Conservation (phyloP, 1,140 invertebrate species). For the Saccostrea glomerata region DNA sequence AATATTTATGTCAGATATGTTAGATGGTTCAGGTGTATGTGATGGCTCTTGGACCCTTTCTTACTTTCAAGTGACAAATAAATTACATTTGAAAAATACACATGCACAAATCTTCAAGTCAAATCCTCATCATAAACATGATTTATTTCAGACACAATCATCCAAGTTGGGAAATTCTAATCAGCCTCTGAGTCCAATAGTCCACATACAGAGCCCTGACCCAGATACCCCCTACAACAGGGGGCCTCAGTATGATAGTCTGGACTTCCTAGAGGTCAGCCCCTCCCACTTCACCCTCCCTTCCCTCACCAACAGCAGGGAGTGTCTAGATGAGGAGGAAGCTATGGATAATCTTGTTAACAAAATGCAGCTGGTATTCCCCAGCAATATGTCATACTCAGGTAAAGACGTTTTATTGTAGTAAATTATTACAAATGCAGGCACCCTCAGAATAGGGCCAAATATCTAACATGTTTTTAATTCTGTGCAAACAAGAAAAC, state of each 20-base stretch:
- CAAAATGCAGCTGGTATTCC: conserved; percentile 64
- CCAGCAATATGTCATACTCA: conserved; percentile 64
- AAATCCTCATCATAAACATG: neutral
- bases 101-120: too few species aligned
- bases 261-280: conserved; percentile 52
- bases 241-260: conserved; percentile 39
- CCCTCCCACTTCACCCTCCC: conserved; percentile 55
- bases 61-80: too few species aligned
- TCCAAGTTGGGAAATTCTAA: conserved; percentile 28
- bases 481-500: too few species aligned
- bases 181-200: conserved; percentile 23
- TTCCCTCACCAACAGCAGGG: conserved; percentile 52
- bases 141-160: neutral
- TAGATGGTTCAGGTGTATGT: too few species aligned
- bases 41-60: too few species aligned
- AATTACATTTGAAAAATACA: too few species aligned
- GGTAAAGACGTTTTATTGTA: neutral
- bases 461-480: too few species aligned
- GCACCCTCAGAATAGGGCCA: too few species aligned
- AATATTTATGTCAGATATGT: too few species aligned
- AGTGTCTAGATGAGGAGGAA: conserved; percentile 60
- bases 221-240: conserved; percentile 27
- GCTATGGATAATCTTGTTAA: conserved; percentile 65
- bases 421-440: neutral
- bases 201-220: conserved; percentile 15